phyloP scores from a whole-genome alignment of 2,888 invertebrate species.

The Nomada goodeniana region DNA sequence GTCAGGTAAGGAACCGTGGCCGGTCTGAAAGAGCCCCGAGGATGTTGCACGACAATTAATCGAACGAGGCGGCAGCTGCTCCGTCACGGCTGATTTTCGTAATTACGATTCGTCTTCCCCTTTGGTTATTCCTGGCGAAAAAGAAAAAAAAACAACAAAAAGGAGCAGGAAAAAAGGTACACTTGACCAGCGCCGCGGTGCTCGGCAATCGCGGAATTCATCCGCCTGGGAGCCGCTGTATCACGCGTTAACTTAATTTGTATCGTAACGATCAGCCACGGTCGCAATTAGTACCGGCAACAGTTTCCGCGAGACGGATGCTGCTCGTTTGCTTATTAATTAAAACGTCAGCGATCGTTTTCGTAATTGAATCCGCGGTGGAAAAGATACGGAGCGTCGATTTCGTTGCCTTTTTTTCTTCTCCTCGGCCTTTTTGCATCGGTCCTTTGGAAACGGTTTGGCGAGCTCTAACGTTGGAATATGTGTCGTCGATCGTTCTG shows the following conservation, averaged over 20 bases:
- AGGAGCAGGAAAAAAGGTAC: background rate
- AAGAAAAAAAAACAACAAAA: constrained; percentile 16
- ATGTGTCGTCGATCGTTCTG: no score
- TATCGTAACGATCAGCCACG: constrained; percentile 9
- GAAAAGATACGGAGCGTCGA: no score
- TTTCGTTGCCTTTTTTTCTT: background rate
- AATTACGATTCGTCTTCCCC: constrained; percentile 59
- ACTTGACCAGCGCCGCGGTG: constrained; percentile 7
- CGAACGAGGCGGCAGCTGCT: constrained; percentile 59
- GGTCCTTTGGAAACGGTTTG: background rate
- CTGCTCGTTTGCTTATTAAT: constrained; percentile 10
- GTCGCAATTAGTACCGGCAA: constrained; percentile 30
- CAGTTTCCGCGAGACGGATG: constrained; percentile 7
- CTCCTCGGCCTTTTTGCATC: background rate
- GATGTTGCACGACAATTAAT: constrained; percentile 58
- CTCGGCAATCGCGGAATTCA: constrained; percentile 30
- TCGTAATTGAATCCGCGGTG: background rate
- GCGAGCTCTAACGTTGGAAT: no score
- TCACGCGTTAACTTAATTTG: constrained; percentile 47
- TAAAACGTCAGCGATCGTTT: constrained; percentile 23
- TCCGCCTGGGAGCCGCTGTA: constrained; percentile 9
- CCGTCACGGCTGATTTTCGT: constrained; percentile 63
- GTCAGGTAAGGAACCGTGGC: constrained; percentile 40
- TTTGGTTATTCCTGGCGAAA: constrained; percentile 36
- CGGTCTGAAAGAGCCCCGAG: constrained; percentile 27